Base-by-base conservation (phyloP, 2,113 vertebrate genomes). In the Oplegnathus fasciatus region DNA sequence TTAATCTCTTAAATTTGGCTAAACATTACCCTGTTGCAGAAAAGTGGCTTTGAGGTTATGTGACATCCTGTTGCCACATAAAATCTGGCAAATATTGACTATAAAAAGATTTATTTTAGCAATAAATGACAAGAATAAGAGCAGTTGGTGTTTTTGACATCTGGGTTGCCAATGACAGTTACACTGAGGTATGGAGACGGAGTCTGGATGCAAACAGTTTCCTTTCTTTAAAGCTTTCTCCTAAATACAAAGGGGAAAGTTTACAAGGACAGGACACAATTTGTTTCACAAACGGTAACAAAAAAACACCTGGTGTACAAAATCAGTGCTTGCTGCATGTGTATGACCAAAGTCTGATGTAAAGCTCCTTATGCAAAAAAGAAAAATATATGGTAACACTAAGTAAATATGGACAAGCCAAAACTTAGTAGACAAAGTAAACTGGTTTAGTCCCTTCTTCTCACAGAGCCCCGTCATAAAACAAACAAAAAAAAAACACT, bases 261-360 rank as follows among this genome's bases (percentile, higher is more conserved):
- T 58, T 24, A 28, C n/a, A 3, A 81, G 14, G 13, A 34, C 32
- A 69, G 22, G 57, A 64, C 9, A 22, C n/a, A 5, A 20, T 15
- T 52, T 44, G 44, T 44, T 81, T 46, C 26, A 50, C 9, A 28
- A 20, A 70, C 9, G 10, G 60, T 22, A 71, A 68, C 20, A 50
- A 22, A 72, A n/a, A 67, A 37, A 44, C 24, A 46, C 2, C 22
- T 2, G 57, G 13, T 32, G 58, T 76, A 58, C 5, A 72, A 76
- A 67, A 30, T 81, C 82, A 91, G 88, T 87, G 79, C 80, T 85
- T 68, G 66, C 66, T 74, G 52, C 22, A 9, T 54, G 37, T 26
- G 50, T 54, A 2, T 22, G 76, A 80, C 44, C 17, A 44, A 20
- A 6, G 15, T 75, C 37, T 67, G 79, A 52, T 40, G 52, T 72